Evolutionary conservation across 37 sponge, comb jelly and placozoan species (phyloP), one percentile per base, ranked within the genome.

Genomic region (Spongilla lacustris): DNA sequence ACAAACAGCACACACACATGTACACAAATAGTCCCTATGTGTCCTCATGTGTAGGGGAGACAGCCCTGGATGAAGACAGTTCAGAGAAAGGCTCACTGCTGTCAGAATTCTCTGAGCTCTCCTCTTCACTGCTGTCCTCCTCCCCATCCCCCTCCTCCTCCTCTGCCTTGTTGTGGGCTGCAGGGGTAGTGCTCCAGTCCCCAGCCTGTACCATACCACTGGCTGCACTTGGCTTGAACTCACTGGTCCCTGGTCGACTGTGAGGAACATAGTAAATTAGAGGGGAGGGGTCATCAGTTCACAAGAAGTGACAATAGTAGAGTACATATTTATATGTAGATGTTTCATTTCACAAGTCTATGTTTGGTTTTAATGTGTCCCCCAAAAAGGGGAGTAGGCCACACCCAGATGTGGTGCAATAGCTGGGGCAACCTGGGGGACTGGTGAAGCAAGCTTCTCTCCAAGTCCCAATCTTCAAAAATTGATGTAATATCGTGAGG

Each of bases 231-330:
- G 73, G 28, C 23, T 79, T 79, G 68, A 80, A 74, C 68, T 30
- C 79, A 41, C 84, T 83, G 31, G 89, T 89, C 22, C 84, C 84
- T 73, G 84, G 78, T n/a, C 84, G 28, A 72, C 89, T 88, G 58
- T 41, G 41, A 41, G 41, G 41, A 41, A 41, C 41, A 41, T 41
- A 41, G 41, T 41, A 41, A 41, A 41, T 41, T 41, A 41, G 41
- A 3, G 41, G 41, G 41, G 41, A 41, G 41, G 41, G 41, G 6
- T 41, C 41, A 41, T 41, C 41, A 41, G 41, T 41, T 41, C 41
- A 41, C 41, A 41, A 58, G 58, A 58, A 58, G 58, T 58, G 58
- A 58, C 21, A 58, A n/a, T n/a, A 46, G 46, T 8, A 46, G 8
- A 4, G 58, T 58, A 58, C 58, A 14, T 17, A 58, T 58, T 17